phyloP scores from a whole-genome alignment of 2,113 vertebrate species.

The Donacobius atricapilla region DNA sequence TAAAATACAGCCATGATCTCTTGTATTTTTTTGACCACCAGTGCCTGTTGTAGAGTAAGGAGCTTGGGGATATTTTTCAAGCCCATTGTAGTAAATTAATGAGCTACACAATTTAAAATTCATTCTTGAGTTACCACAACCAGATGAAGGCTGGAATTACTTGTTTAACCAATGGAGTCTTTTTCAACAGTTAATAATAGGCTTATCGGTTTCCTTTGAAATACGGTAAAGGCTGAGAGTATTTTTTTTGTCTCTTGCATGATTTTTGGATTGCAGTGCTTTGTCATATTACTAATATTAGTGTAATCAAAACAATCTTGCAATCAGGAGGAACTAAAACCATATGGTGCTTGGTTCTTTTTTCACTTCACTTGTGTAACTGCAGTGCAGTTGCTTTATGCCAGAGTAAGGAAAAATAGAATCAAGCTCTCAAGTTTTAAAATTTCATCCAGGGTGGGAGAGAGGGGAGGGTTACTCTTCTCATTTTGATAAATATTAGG shows the following conservation, averaged over 20 bases:
- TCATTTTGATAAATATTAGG: neutral
- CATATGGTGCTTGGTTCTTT: neutral
- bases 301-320: neutral
- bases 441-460: rapidly evolving
- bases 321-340: neutral
- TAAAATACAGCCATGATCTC: neutral
- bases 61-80: neutral
- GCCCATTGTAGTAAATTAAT: neutral
- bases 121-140: neutral
- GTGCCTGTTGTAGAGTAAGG: neutral
- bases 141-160: neutral
- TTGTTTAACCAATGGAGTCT: neutral
- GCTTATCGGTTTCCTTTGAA: neutral
- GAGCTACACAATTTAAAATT: neutral
- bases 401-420: neutral
- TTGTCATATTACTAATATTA: neutral
- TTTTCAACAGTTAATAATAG: neutral
- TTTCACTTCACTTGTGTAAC: neutral
- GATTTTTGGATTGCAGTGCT: neutral
- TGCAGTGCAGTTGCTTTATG: neutral
- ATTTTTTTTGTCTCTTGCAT: neutral
- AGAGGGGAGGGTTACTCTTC: neutral
- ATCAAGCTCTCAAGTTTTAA: neutral
- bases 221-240: neutral
- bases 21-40: neutral